phyloP scores from a whole-genome alignment of 2,113 vertebrate species.

The Monopterus albus region DNA sequence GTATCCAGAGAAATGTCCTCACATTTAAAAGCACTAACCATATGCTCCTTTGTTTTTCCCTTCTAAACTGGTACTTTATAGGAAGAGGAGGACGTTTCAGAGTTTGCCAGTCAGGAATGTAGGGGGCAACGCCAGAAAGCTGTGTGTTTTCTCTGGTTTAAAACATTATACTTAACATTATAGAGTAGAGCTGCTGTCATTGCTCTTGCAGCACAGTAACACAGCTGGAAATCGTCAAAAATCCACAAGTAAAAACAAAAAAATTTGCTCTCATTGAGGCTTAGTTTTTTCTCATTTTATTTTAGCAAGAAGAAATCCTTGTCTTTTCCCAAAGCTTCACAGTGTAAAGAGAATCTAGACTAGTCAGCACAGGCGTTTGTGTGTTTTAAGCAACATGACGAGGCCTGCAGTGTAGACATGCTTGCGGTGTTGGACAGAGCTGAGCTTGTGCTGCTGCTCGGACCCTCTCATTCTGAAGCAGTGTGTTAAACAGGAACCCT shows the following conservation, averaged over 20 bases:
- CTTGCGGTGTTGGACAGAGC: constrained; percentile 59
- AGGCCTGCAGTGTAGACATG: constrained; percentile 56
- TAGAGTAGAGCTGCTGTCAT: constrained; percentile 13
- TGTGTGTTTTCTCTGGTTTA: too few species aligned
- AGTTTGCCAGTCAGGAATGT: too few species aligned
- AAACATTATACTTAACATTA: too few species aligned
- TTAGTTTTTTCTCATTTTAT: neutral
- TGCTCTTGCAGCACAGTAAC: too few species aligned
- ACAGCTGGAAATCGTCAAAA: constrained; percentile 21
- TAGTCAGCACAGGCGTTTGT: constrained; percentile 51
- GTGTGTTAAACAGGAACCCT: constrained; percentile 46
- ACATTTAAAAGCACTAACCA: too few species aligned
- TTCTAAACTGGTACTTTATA: too few species aligned
- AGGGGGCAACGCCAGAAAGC: too few species aligned
- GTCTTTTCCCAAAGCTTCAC: neutral
- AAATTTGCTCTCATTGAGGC: neutral
- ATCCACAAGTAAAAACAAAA: neutral
- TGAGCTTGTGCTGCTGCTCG: constrained; percentile 47
- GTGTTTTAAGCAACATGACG: constrained; percentile 55
- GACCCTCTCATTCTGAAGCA: constrained; percentile 29
- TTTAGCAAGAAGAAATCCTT: neutral
- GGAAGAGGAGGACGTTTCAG: too few species aligned
- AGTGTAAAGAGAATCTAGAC: constrained; percentile 21
- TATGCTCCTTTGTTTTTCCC: too few species aligned
- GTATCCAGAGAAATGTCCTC: too few species aligned